phyloP scores from a whole-genome alignment of 2,888 invertebrate genomes.

The Metallyticus violacea region DNA sequence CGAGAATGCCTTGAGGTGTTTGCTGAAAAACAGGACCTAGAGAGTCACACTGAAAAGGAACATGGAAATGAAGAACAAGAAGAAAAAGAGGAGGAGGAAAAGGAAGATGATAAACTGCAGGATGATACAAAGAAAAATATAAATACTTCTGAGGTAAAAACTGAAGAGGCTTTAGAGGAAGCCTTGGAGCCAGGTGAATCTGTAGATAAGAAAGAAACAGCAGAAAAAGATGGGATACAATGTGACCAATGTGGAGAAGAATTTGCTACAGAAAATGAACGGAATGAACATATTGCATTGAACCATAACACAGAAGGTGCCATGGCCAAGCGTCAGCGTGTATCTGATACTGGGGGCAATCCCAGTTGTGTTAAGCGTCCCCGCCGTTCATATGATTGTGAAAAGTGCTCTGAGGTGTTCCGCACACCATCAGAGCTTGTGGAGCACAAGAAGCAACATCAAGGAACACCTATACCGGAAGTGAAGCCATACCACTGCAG shows the following conservation, averaged over 20 bases:
- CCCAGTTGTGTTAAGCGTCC: conserved; percentile 31
- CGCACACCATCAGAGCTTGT: conserved; percentile 18
- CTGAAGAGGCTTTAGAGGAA: not conserved
- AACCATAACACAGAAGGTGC: not conserved
- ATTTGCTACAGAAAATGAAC: not conserved
- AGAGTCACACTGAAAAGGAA: conserved; percentile 47
- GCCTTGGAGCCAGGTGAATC: not conserved
- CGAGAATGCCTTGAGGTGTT: conserved; percentile 59
- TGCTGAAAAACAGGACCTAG: conserved; percentile 51
- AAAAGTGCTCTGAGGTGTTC: conserved; percentile 18
- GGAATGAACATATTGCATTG: not conserved
- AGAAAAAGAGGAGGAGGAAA: conserved; percentile 34
- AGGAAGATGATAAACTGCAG: conserved; percentile 35
- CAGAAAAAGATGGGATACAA: not conserved
- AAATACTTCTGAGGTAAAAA: conserved; percentile 18
- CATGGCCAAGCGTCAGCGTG: not conserved
- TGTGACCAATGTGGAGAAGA: not conserved
- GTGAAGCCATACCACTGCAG: conserved; percentile 22
- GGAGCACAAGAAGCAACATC: conserved; percentile 21
- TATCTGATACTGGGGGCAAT: conserved; percentile 38
- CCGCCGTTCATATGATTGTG: conserved; percentile 24
- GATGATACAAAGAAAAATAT: conserved; percentile 30
- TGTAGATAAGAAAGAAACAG: not conserved
- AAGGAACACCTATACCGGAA: conserved; percentile 3
- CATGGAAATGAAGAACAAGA: not conserved